A percentile compares a stretch with the other conserved stretches of the same genome.
Evolutionary conservation across 2,113 vertebrate genomes (phyloP).

Genomic region (Onychostruthus taczanowskii): DNA sequence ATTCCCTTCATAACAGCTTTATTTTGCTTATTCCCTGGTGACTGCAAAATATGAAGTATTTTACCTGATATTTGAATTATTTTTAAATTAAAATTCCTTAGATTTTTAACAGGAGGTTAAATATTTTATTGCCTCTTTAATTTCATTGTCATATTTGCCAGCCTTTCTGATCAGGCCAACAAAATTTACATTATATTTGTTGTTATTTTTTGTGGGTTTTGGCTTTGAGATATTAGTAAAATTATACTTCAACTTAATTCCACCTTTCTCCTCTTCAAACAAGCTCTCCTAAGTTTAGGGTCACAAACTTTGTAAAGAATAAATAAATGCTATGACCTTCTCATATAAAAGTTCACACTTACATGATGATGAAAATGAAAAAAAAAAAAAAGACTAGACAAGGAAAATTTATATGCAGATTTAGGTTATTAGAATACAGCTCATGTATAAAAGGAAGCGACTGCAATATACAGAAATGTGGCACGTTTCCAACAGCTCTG

Average conservation of each 20-base stretch:
- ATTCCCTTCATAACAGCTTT: constrained; percentile 3
- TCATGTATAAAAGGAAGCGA: background rate
- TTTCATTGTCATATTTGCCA: constrained; percentile 31
- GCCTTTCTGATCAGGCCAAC: background rate
- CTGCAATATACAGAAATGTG: background rate
- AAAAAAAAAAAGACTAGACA: background rate
- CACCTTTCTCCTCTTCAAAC: background rate
- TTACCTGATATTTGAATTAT: constrained; percentile 57
- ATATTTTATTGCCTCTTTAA: constrained; percentile 18
- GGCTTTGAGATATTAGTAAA: background rate
- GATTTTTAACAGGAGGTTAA: constrained; percentile 42
- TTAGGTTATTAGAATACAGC: background rate
- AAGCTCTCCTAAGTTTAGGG: background rate
- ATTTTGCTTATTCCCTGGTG: constrained; percentile 45
- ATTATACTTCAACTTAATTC: background rate
- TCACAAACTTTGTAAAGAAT: background rate
- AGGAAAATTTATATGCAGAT: background rate
- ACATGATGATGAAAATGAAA: accelerated
- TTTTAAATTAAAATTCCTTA: constrained; percentile 62
- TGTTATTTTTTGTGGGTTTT: constrained; percentile 1
- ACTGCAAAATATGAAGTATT: constrained; percentile 29
- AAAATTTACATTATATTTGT: background rate
- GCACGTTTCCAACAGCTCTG: accelerated
- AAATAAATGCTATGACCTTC: background rate
- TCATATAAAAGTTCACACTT: background rate